These are phyloP conservation scores for Cerceris ruficornis DNA, from an alignment of 2,888 invertebrate genomes.

Conservation along the genomic window DNA sequence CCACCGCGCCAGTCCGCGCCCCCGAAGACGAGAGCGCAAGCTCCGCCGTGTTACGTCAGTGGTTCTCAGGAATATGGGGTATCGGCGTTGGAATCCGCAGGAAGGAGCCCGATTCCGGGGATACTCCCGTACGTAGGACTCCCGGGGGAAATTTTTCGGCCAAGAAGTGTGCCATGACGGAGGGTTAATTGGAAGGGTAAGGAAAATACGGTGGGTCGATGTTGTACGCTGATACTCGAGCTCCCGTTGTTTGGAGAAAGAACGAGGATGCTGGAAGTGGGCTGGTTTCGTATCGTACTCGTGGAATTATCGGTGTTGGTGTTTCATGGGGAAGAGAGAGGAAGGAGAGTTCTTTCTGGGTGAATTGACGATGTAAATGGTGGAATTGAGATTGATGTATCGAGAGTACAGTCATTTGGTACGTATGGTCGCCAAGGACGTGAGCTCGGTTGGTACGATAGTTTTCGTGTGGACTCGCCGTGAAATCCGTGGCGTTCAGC, in stretches of 20 bases:
- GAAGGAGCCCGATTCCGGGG: background rate
- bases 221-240: background rate
- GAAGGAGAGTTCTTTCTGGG: too few relatives aligned
- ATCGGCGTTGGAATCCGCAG: background rate
- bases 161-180: constrained; percentile 33
- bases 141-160: constrained; percentile 54
- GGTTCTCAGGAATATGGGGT: constrained; percentile 34
- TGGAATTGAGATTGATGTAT: too few relatives aligned
- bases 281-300: too few relatives aligned
- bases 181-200: constrained; percentile 41
- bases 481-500: background rate
- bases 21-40: constrained; percentile 56
- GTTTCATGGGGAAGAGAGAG: too few relatives aligned
- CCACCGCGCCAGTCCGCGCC: constrained; percentile 61
- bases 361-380: too few relatives aligned
- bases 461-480: too few relatives aligned
- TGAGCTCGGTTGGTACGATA: too few relatives aligned
- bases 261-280: background rate
- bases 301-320: too few relatives aligned
- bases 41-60: constrained; percentile 42
- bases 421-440: too few relatives aligned
- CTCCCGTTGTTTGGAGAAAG: background rate
- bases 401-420: too few relatives aligned
- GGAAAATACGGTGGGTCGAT: constrained; percentile 12
- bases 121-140: background rate